Percentiles rank a stretch among this genome's conserved stretches.
phyloP scores from a whole-genome alignment of 2,888 invertebrate species.

The Psococerastis gibbosa region DNA sequence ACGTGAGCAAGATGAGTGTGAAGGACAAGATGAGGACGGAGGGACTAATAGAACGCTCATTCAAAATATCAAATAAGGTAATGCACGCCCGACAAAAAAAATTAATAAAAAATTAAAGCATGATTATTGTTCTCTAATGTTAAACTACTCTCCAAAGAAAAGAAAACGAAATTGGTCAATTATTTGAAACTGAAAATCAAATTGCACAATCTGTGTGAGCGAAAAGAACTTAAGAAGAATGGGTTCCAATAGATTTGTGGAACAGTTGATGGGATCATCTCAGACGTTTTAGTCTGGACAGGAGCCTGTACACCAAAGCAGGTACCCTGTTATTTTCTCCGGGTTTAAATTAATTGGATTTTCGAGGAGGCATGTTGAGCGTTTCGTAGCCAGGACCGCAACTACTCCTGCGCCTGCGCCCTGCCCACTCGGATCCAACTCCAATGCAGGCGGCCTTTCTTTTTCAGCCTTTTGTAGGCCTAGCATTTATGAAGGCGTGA shows the following conservation, averaged over 20 bases:
- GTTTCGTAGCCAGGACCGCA: slow-evolving; percentile 4
- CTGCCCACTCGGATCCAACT: no score
- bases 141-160: slow-evolving; percentile 8
- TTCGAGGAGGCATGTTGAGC: slow-evolving; percentile 14
- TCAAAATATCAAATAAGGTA: slow-evolving; percentile 3
- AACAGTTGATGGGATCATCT: not conserved
- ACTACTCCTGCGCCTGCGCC: no score
- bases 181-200: slow-evolving; percentile 10
- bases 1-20: slow-evolving; percentile 1
- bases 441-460: no score
- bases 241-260: not conserved
- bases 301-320: slow-evolving; percentile 17
- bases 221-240: not conserved
- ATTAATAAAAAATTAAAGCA: slow-evolving; percentile 9
- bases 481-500: no score
- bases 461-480: no score
- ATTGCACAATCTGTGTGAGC: slow-evolving; percentile 5
- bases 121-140: slow-evolving; percentile 9
- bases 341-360: slow-evolving; percentile 27
- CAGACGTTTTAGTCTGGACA: not conserved
- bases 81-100: slow-evolving; percentile 8
- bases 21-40: no score
- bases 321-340: slow-evolving; percentile 27
- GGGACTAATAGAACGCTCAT: not conserved
- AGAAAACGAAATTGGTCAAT: slow-evolving; percentile 11